Percentiles rank a stretch among this genome's conserved stretches.
phyloP scores from a whole-genome alignment of 2,888 invertebrate genomes.

The Temnothorax unifasciatus region DNA sequence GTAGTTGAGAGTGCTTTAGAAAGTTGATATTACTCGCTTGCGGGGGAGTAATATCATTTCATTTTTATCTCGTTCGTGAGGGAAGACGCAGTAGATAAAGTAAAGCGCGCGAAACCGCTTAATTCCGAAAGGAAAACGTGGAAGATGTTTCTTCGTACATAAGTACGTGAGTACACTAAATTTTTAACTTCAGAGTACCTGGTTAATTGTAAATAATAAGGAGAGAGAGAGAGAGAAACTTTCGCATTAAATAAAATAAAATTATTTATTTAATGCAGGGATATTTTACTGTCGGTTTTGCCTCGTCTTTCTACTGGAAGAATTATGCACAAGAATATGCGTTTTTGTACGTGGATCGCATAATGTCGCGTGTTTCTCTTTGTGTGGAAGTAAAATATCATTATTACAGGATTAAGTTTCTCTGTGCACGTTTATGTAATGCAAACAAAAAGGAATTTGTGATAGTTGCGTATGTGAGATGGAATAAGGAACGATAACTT shows the following conservation, averaged over 20 bases:
- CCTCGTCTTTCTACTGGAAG: slow-evolving; percentile 9
- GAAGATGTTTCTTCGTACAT: slow-evolving; percentile 9
- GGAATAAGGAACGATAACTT: slow-evolving; percentile 7
- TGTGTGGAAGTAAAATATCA: slow-evolving; percentile 35
- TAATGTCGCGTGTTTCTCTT: slow-evolving; percentile 26
- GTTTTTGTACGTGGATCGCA: slow-evolving; percentile 14
- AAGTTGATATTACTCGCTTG: slow-evolving; percentile 51
- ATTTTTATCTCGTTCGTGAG: slow-evolving; percentile 38
- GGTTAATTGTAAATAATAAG: slow-evolving; percentile 18
- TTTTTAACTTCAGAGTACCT: slow-evolving; percentile 14
- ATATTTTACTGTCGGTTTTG: slow-evolving; percentile 17
- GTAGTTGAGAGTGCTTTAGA: slow-evolving; percentile 32
- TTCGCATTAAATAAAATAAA: slow-evolving; percentile 22
- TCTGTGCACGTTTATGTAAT: slow-evolving; percentile 11
- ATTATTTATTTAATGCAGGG: background rate
- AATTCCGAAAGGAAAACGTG: slow-evolving; percentile 31
- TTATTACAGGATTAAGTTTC: slow-evolving; percentile 34
- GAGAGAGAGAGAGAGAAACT: background rate
- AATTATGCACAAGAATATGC: slow-evolving; percentile 27
- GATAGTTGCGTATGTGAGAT: slow-evolving; percentile 8
- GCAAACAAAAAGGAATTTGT: slow-evolving; percentile 28
- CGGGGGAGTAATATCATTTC: slow-evolving; percentile 31
- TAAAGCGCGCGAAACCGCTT: slow-evolving; percentile 23
- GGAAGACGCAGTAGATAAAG: slow-evolving; percentile 8
- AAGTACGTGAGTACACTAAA: background rate